Evolutionary conservation across 1,140 invertebrate species (phyloP).

Genomic region (Drosophila leontia): DNA sequence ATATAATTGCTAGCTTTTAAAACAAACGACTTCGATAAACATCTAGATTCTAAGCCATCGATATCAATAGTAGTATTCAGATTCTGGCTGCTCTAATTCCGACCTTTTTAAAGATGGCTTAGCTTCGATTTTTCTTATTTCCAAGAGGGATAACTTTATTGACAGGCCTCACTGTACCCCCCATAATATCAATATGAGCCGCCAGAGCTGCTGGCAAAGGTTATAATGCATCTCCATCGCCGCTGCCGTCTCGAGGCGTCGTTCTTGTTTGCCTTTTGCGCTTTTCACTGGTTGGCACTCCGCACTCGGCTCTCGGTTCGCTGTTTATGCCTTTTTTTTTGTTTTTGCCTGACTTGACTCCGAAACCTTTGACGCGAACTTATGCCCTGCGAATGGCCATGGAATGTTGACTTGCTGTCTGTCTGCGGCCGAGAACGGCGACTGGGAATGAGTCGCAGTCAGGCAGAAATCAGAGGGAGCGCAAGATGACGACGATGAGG

Average conservation of each 20-base stretch:
- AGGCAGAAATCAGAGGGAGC: slow-evolving; percentile 42
- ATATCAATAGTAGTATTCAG: not conserved
- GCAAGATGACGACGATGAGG: not conserved
- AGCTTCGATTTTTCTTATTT: not conserved
- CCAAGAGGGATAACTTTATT: no score
- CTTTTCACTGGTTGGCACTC: slow-evolving; percentile 65
- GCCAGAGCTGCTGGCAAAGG: slow-evolving; percentile 36
- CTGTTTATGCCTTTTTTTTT: slow-evolving; percentile 23
- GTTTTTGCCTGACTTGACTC: slow-evolving; percentile 52
- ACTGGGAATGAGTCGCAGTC: slow-evolving; percentile 45
- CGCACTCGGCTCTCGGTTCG: slow-evolving; percentile 20
- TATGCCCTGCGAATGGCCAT: slow-evolving; percentile 82
- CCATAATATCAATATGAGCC: slow-evolving; percentile 71
- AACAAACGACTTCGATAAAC: not conserved
- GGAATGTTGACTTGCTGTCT: slow-evolving; percentile 77
- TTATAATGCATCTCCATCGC: slow-evolving; percentile 72
- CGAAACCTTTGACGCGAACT: slow-evolving; percentile 82
- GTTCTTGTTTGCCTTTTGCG: slow-evolving; percentile 61
- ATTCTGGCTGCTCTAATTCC: not conserved
- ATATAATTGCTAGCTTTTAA: not conserved
- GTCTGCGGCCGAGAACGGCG: slow-evolving; percentile 65
- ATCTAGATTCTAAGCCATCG: not conserved
- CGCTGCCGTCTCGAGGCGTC: slow-evolving; percentile 36
- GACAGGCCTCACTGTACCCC: slow-evolving; percentile 17
- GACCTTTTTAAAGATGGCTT: not conserved